Evolutionary conservation across 2,113 vertebrate species (phyloP), one percentile per base, ranked within the genome.

Genomic region (Cebus imitator): DNA sequence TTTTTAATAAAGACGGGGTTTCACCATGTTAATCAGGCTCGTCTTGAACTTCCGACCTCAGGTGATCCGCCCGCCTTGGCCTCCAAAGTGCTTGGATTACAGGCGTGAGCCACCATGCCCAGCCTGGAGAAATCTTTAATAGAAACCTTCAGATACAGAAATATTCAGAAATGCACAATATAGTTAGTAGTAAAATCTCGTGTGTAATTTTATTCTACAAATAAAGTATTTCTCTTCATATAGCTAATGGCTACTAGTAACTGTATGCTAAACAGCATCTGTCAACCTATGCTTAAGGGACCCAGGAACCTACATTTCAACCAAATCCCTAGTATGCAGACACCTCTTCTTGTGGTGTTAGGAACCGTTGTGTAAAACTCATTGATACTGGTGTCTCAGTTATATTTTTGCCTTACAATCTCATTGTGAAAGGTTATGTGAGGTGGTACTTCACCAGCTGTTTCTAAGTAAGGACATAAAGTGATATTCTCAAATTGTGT

Each of bases 121-220:
- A 9, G 45, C 45, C 45, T 64, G n/a, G 82, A 81, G 30, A 90
- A 96, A 84, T 75, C 75, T 35, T 92, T 96, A 96, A 79, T 45
- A 76, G 0, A 72, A 32, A 0, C 58, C 84, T 92, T 90, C 55
- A 64, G 80, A n/a, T 91, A 84, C 48, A 96, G 37, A 91, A 91
- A 82, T 66, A 68, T 25, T 79, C 20, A 52, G 50, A 52, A 52
- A 52, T 52, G 43, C 20, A 78, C 20, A 66, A 3, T 85, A 27
- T 93, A 78, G 50, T 80, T 87, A 91, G 57, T 4, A 90, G 61
- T 80, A 94, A 14, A 81, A 93, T 79, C 55, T 84, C 7, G 25
- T 61, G 11, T 66, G 7, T 82, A 68, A 87, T 68, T 91, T 57
- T 91, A 87, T 86, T 75, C 40, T 81, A 43, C 30, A 95, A 45